Percentiles rank a stretch among this genome's conserved stretches.
These are phyloP conservation scores for Gastracanthus pulcherrimus DNA, from an alignment of 2,888 invertebrate genomes.

Conservation along the genomic window DNA sequence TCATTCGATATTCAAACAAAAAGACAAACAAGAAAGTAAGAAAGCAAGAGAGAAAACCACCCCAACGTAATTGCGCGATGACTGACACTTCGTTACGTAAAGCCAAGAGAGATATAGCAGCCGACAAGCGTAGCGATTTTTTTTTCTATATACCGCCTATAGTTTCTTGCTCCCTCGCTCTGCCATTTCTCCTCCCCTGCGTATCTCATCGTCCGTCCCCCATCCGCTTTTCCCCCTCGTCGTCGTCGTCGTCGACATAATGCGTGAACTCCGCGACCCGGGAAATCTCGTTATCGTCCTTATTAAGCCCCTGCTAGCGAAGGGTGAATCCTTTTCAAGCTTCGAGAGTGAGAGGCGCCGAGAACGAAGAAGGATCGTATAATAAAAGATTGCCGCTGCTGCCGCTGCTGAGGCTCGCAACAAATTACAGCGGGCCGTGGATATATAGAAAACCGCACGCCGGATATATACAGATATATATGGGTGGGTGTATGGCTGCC, in stretches of 20 bases:
- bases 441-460: slow-evolving; percentile 37
- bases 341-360: background rate
- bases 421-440: slow-evolving; percentile 50
- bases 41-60: background rate
- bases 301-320: slow-evolving; percentile 64
- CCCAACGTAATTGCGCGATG: slow-evolving; percentile 31
- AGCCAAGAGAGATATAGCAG: background rate
- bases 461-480: background rate
- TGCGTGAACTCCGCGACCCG: slow-evolving; percentile 54
- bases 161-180: background rate
- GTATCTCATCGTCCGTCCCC: background rate
- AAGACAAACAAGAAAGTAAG: background rate
- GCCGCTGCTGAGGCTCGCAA: slow-evolving; percentile 27
- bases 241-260: slow-evolving; percentile 45
- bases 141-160: slow-evolving; percentile 9
- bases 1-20: too few relatives aligned
- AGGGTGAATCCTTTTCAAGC: slow-evolving; percentile 59
- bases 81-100: slow-evolving; percentile 47
- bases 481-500: background rate
- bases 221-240: slow-evolving; percentile 13
- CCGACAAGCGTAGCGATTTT: slow-evolving; percentile 20
- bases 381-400: slow-evolving; percentile 51
- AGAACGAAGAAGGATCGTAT: slow-evolving; percentile 24
- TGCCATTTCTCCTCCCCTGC: slow-evolving; percentile 22
- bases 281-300: slow-evolving; percentile 71